Conservation (phyloP, 2,797 vertebrate species). For the Chaetodon trifasciatus region DNA sequence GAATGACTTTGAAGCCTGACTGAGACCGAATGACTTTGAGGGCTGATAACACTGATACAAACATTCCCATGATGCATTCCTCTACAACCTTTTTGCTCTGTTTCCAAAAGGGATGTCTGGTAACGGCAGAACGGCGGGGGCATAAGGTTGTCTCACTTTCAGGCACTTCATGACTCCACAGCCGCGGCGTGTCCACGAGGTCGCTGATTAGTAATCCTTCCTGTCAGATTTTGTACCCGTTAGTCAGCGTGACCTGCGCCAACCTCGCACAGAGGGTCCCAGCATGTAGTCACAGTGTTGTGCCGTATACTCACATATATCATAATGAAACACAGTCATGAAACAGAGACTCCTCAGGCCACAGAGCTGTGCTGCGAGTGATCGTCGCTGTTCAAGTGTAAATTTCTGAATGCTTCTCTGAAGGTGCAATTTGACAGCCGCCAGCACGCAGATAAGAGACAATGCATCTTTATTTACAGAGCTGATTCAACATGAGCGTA, state of each 20-base stretch:
- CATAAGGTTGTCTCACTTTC: constrained; percentile 41
- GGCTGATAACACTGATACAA: constrained; percentile 71
- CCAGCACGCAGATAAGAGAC: constrained; percentile 36
- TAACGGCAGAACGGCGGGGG: constrained; percentile 43
- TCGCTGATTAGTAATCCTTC: constrained; percentile 56
- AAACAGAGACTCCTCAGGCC: constrained; percentile 24
- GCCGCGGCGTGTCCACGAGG: constrained; percentile 28
- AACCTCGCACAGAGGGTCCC: constrained; percentile 11
- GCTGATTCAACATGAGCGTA: constrained; percentile 58
- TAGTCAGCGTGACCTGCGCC: constrained; percentile 46
- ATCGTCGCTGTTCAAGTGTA: constrained; percentile 37
- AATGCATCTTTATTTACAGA: constrained; percentile 57
- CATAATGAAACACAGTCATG: constrained; percentile 24
- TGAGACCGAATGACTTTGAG: constrained; percentile 66
- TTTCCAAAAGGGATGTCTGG: constrained; percentile 58
- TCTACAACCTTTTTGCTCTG: constrained; percentile 57
- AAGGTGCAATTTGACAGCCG: constrained; percentile 40
- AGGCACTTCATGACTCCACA: constrained; percentile 49
- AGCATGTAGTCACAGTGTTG: constrained; percentile 26
- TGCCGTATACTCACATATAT: constrained; percentile 25
- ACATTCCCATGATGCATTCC: constrained; percentile 69
- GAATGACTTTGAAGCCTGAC: constrained; percentile 73
- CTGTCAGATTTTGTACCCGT: constrained; percentile 45
- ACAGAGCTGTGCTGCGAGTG: constrained; percentile 16
- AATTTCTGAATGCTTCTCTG: constrained; percentile 43